Conservation (phyloP, 1,140 invertebrate genomes). For the Cyclargus thomasi region DNA sequence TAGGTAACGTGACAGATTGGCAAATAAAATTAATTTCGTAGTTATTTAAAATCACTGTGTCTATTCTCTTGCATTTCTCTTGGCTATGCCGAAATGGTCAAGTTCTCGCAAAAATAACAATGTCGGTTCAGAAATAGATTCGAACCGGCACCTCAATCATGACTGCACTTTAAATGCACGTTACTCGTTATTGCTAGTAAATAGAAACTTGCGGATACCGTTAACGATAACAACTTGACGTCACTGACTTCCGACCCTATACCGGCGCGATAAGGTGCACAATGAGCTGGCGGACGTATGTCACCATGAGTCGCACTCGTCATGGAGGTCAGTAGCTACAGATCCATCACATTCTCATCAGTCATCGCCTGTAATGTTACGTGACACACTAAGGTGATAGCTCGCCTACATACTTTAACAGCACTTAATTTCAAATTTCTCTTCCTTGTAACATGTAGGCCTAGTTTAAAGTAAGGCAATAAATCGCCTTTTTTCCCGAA, state of each 20-base stretch:
- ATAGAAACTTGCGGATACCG: slow-evolving; percentile 8
- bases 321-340: not conserved
- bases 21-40: too few species aligned
- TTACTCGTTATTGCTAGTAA: slow-evolving; percentile 1
- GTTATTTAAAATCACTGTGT: too few species aligned
- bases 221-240: not conserved
- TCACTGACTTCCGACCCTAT: not conserved
- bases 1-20: too few species aligned
- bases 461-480: not conserved
- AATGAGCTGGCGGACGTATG: not conserved
- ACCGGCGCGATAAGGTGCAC: not conserved
- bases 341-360: slow-evolving; percentile 5
- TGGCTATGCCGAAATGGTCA: too few species aligned
- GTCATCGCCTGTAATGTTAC: not conserved
- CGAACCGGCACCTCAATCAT: not conserved
- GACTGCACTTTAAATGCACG: not conserved
- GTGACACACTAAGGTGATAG: not conserved
- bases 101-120: too few species aligned
- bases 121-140: not conserved
- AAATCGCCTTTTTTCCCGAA: too few species aligned
- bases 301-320: slow-evolving; percentile 11
- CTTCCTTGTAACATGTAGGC: not conserved
- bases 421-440: not conserved
- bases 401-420: not conserved
- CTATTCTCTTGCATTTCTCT: too few species aligned